A percentile compares a stretch with the other conserved stretches of the same genome.
Conservation (phyloP, 2,797 vertebrate species). For the Arrhamphus sclerolepis region DNA sequence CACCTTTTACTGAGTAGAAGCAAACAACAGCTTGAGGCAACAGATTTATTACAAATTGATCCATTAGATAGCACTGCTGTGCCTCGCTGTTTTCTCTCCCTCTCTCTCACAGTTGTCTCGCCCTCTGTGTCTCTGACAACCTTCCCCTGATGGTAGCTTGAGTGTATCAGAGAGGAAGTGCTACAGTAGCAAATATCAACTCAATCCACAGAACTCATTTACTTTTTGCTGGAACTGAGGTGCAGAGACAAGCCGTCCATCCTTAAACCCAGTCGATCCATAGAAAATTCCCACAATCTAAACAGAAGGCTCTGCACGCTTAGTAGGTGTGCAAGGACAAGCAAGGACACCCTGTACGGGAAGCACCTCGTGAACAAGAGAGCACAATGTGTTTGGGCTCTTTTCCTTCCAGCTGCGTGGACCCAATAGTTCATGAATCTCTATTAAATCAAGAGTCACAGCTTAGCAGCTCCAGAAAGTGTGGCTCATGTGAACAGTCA, state of each 20-base stretch:
- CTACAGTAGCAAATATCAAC: conserved; percentile 80
- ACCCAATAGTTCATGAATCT: conserved; percentile 4
- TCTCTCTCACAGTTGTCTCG: conserved; percentile 19
- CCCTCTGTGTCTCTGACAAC: conserved; percentile 67
- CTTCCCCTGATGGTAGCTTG: conserved; percentile 71
- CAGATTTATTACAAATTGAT: conserved; percentile 89
- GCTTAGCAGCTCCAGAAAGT: conserved; percentile 40
- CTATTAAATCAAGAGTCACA: conserved; percentile 70
- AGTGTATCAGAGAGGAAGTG: conserved; percentile 78
- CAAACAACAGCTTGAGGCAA: conserved; percentile 85
- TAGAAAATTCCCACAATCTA: conserved; percentile 41
- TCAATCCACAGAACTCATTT: conserved; percentile 80
- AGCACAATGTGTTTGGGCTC: conserved; percentile 59
- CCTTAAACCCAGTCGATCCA: conserved; percentile 66
- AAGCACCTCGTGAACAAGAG: conserved; percentile 37
- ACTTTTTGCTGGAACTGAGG: conserved; percentile 59
- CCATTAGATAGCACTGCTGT: conserved; percentile 84
- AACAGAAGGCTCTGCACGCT: conserved; percentile 55
- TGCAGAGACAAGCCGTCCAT: conserved; percentile 69
- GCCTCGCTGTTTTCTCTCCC: conserved; percentile 76
- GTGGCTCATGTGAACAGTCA: conserved; percentile 37
- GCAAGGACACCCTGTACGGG: conserved; percentile 69
- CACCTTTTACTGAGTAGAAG: conserved; percentile 81
- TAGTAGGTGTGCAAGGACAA: conserved; percentile 71
- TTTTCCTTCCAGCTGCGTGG: conserved; percentile 56